Conservation (phyloP, 2,113 vertebrate species). For the Caretta caretta region DNA sequence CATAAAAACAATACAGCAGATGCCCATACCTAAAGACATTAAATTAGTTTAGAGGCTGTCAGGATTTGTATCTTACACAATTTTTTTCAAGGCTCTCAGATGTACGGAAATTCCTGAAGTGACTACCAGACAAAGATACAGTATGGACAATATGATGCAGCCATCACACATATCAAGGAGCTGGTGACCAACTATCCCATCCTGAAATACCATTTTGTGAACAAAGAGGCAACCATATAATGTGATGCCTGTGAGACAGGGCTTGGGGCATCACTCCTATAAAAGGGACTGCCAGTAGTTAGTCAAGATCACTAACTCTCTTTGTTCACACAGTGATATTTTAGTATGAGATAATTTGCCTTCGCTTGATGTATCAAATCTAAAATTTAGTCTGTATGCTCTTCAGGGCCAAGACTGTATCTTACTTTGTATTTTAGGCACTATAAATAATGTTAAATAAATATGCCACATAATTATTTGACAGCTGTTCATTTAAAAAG, state of each 20-base stretch:
- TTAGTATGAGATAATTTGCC: not conserved
- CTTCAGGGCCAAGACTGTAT: not conserved
- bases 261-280: not conserved
- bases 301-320: not conserved
- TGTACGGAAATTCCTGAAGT: too few species aligned
- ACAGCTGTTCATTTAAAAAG: constrained; percentile 1
- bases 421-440: not conserved
- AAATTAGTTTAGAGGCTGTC: too few species aligned
- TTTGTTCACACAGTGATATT: not conserved
- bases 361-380: not conserved
- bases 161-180: not conserved
- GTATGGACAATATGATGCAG: not conserved
- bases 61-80: too few species aligned
- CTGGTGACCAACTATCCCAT: not conserved
- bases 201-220: not conserved
- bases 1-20: too few species aligned
- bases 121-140: too few species aligned
- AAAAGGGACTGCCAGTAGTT: not conserved
- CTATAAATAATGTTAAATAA: constrained; percentile 40
- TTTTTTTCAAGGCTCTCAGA: too few species aligned
- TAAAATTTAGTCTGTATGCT: not conserved
- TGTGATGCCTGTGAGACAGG: not conserved
- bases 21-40: too few species aligned
- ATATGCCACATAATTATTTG: constrained; percentile 57
- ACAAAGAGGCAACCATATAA: not conserved